A percentile compares a stretch with the other conserved stretches of the same genome.
Conservation (phyloP, 2,888 invertebrate species). For the Resseliella maxima region DNA sequence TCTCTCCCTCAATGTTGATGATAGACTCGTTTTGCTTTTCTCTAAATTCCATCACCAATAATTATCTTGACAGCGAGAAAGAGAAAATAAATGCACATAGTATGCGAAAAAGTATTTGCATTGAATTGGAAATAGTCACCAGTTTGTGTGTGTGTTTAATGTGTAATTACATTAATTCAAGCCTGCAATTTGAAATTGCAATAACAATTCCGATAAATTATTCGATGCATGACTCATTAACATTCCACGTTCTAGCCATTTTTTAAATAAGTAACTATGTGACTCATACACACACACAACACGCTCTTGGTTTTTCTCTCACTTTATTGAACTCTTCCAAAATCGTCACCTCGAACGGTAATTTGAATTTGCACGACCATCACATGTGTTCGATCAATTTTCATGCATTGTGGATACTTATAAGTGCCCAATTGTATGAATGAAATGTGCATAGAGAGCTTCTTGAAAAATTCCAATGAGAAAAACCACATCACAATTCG, state of each 20-base stretch:
- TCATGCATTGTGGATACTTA: too few relatives aligned
- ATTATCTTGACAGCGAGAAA: conserved; percentile 1
- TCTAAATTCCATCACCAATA: conserved; percentile 48
- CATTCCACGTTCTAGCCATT: conserved; percentile 35
- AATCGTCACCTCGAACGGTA: too few relatives aligned
- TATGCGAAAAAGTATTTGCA: background rate
- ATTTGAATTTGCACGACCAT: too few relatives aligned
- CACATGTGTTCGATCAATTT: too few relatives aligned
- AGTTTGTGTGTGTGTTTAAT: background rate
- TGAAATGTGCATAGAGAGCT: too few relatives aligned
- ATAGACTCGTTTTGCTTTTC: background rate
- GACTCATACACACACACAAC: background rate
- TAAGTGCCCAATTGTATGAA: too few relatives aligned
- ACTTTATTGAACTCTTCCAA: too few relatives aligned
- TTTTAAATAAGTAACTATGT: background rate
- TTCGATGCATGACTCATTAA: conserved; percentile 39
- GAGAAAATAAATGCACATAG: background rate
- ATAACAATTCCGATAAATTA: conserved; percentile 2
- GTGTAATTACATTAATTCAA: conserved; percentile 39
- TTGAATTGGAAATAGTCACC: background rate
- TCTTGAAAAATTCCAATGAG: too few relatives aligned
- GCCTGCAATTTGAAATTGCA: background rate
- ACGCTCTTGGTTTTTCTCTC: too few relatives aligned
- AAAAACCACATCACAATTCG: too few relatives aligned
- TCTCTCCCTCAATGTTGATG: background rate